Percentiles rank a stretch among this genome's conserved stretches.
Evolutionary conservation across 1,140 invertebrate genomes (phyloP).

Genomic region (Pinna nobilis): DNA sequence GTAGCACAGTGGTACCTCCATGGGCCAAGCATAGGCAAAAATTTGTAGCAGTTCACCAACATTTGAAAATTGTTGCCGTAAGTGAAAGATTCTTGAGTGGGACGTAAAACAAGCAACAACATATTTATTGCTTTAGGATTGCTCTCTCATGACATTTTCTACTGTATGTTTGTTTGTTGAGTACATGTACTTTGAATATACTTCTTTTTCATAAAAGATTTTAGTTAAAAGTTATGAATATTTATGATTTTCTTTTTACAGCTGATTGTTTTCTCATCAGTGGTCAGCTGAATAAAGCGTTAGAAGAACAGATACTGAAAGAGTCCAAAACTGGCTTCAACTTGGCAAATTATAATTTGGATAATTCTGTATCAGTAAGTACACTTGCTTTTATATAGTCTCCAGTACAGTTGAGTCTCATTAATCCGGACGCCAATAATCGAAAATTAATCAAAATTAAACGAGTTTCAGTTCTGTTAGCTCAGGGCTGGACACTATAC

Average conservation of each 20-base stretch:
- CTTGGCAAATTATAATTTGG: slow-evolving; percentile 69
- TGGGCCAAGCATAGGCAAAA: too few relatives aligned
- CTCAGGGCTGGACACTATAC: too few relatives aligned
- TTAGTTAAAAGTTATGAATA: background rate
- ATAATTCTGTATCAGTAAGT: slow-evolving; percentile 68
- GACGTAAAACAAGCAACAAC: too few relatives aligned
- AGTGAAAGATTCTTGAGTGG: too few relatives aligned
- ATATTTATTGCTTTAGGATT: background rate
- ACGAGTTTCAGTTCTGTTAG: too few relatives aligned
- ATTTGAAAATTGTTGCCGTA: too few relatives aligned
- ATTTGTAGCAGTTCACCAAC: too few relatives aligned
- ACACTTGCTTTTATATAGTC: too few relatives aligned
- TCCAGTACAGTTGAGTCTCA: too few relatives aligned
- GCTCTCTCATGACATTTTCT: background rate
- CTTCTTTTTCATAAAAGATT: background rate
- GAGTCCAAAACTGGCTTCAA: slow-evolving; percentile 65
- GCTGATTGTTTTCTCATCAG: slow-evolving; percentile 66
- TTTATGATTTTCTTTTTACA: slow-evolving; percentile 40
- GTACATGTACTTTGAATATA: background rate
- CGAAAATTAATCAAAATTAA: too few relatives aligned
- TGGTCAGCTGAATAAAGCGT: slow-evolving; percentile 61
- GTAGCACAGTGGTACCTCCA: too few relatives aligned
- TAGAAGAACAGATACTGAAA: slow-evolving; percentile 67
- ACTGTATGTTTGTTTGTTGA: background rate
- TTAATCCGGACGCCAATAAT: too few relatives aligned